phyloP scores from a whole-genome alignment of 2,113 vertebrate species.

The Oxyura jamaicensis region DNA sequence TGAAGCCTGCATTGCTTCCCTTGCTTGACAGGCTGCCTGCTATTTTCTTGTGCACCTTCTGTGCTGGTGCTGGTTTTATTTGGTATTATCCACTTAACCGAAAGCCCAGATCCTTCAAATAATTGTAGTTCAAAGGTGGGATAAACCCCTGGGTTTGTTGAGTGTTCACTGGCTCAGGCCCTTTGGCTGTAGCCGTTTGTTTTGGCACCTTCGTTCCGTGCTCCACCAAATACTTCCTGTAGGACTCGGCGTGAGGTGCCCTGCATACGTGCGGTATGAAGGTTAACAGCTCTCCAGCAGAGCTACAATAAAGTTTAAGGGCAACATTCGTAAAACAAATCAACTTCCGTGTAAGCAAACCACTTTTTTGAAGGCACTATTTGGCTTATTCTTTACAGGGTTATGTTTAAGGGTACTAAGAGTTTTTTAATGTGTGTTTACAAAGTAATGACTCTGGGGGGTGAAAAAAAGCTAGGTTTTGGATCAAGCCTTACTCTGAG shows the following conservation, averaged over 20 bases:
- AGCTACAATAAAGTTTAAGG: not conserved
- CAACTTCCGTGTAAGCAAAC: not conserved
- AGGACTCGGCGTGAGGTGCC: not conserved
- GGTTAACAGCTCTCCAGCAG: not conserved
- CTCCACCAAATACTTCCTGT: not conserved
- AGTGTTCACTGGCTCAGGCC: not conserved
- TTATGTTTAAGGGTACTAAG: not conserved
- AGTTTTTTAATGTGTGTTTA: not conserved
- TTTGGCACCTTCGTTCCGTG: not conserved
- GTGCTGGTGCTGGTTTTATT: not conserved
- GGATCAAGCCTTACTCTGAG: not conserved
- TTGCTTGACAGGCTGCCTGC: not conserved
- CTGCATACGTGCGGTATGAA: not conserved
- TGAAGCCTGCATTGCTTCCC: fast-evolving
- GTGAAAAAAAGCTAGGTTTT: not conserved
- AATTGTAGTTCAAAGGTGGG: not conserved
- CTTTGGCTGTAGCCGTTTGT: not conserved
- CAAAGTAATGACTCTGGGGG: not conserved
- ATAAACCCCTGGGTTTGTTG: not conserved
- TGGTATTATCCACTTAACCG: not conserved
- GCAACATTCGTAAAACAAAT: not conserved
- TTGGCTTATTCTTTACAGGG: not conserved
- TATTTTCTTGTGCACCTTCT: fast-evolving
- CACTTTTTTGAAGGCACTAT: not conserved
- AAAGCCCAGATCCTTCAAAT: not conserved